Conservation (phyloP, 2,888 invertebrate genomes). For the Phalera bucephala region DNA sequence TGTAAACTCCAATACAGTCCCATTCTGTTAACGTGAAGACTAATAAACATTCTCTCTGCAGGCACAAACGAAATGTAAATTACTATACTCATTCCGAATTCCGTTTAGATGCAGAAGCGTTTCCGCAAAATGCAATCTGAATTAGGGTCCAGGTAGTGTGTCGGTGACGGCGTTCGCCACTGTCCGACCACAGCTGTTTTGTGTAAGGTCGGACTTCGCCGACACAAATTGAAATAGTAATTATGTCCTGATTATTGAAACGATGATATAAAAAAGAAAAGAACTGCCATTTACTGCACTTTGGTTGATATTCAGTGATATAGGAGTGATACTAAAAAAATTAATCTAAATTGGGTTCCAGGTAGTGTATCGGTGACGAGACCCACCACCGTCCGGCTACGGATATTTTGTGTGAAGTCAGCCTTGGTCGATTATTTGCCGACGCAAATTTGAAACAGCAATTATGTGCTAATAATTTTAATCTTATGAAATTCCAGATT, state of each 20-base stretch:
- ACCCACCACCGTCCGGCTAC: too few relatives aligned
- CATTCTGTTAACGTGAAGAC: background rate
- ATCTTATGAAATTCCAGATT: too few relatives aligned
- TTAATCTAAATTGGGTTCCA: too few relatives aligned
- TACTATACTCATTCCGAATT: constrained; percentile 29
- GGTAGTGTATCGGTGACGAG: too few relatives aligned
- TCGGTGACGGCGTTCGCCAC: background rate
- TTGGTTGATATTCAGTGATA: background rate
- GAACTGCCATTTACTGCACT: background rate
- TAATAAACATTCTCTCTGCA: background rate
- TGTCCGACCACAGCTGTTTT: background rate
- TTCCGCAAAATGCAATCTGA: constrained; percentile 43
- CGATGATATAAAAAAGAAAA: background rate
- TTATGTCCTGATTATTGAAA: too few relatives aligned
- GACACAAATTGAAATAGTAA: too few relatives aligned
- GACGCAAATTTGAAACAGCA: too few relatives aligned
- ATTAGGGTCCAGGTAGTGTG: constrained; percentile 23
- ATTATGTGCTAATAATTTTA: too few relatives aligned
- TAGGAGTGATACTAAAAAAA: too few relatives aligned
- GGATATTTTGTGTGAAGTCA: too few relatives aligned
- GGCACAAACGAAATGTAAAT: constrained; percentile 7
- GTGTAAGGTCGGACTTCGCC: background rate
- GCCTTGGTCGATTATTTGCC: too few relatives aligned
- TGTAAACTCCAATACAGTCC: background rate
- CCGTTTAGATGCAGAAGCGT: constrained; percentile 21